Evolutionary conservation across 1,140 invertebrate genomes (phyloP).

Genomic region (Apis mellifera): DNA sequence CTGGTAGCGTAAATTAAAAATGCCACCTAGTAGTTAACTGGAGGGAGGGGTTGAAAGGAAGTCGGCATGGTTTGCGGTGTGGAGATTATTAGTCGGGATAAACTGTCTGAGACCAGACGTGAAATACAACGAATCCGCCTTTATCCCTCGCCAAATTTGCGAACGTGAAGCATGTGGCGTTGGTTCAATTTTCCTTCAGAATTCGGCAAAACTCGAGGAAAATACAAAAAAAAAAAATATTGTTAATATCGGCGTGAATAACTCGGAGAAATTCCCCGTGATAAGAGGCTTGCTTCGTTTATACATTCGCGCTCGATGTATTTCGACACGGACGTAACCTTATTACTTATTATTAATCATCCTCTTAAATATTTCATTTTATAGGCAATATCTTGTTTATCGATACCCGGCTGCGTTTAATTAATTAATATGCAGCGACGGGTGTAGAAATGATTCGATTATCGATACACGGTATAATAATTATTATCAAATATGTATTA

Average conservation of each 20-base stretch:
- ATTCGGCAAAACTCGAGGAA: neutral
- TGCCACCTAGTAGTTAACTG: slow-evolving; percentile 5
- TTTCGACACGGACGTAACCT: no score
- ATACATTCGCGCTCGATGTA: neutral
- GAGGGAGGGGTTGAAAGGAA: neutral
- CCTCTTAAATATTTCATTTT: no score
- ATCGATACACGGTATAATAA: no score
- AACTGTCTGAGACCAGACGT: slow-evolving; percentile 24
- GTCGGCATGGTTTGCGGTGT: neutral
- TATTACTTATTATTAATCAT: no score
- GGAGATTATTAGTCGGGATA: slow-evolving; percentile 16
- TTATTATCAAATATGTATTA: no score
- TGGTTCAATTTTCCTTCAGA: slow-evolving; percentile 7
- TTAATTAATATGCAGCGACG: no score
- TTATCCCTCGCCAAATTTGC: neutral
- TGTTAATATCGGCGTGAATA: neutral
- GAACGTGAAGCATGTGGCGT: neutral
- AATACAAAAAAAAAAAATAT: no score
- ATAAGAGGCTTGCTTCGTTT: neutral
- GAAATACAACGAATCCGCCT: slow-evolving; percentile 6
- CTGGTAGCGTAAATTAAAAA: slow-evolving; percentile 30
- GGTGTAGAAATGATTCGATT: no score
- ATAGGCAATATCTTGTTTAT: no score
- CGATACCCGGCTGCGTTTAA: no score
- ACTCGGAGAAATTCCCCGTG: neutral